These are phyloP conservation scores for Glyptemys insculpta DNA, from an alignment of 2,797 vertebrate species.

Conservation along the genomic window DNA sequence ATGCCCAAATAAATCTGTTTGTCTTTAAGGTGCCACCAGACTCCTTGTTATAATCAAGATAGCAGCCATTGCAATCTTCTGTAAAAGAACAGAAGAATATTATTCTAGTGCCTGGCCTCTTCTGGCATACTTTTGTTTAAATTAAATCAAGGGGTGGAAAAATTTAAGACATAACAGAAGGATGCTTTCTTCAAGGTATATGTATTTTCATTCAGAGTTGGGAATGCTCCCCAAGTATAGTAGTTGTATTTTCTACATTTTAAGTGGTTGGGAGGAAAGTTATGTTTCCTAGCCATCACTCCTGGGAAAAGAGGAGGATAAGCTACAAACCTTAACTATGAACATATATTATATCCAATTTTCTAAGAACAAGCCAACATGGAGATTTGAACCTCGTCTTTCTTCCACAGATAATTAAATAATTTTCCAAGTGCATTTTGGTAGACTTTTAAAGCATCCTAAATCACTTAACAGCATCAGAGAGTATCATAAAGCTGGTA, in stretches of 20 bases:
- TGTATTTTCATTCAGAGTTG: background rate
- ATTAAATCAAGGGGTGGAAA: background rate
- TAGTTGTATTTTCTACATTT: background rate
- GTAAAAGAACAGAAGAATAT: background rate
- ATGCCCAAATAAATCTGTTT: too few species aligned
- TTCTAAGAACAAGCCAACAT: background rate
- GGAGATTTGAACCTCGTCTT: background rate
- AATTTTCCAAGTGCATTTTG: background rate
- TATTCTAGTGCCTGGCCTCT: background rate
- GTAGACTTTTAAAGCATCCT: background rate
- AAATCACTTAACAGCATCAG: background rate
- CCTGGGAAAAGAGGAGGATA: background rate
- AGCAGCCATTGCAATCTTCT: background rate
- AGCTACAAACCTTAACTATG: background rate
- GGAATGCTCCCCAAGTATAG: background rate
- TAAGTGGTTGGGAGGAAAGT: background rate
- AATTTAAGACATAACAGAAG: background rate
- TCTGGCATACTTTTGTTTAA: background rate
- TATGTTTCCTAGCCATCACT: background rate
- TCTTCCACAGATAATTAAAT: background rate
- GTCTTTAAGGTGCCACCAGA: too few species aligned
- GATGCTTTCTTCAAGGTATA: rapidly evolving
- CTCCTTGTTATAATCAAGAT: background rate
- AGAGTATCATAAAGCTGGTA: background rate
- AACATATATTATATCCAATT: rapidly evolving